A percentile compares a stretch with the other conserved stretches of the same genome.
Evolutionary conservation across 2,888 invertebrate genomes (phyloP).

Genomic region (Catocala fraxini): DNA sequence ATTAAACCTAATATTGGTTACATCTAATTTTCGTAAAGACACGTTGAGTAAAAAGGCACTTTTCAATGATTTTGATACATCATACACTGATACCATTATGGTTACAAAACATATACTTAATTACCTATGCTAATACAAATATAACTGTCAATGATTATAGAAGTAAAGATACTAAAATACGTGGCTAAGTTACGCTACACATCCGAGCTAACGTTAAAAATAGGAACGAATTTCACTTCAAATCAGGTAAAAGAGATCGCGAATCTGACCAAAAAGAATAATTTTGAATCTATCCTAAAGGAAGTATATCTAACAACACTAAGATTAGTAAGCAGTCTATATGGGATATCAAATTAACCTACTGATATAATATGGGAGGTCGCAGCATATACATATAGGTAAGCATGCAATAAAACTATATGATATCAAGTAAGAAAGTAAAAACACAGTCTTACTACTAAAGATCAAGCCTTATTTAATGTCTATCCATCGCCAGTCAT

Average conservation of each 20-base stretch:
- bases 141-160: not conserved
- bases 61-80: slow-evolving; percentile 32
- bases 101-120: slow-evolving; percentile 3
- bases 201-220: slow-evolving; percentile 13
- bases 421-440: not conserved
- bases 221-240: slow-evolving; percentile 24
- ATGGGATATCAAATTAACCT: not conserved
- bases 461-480: not conserved
- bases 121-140: not conserved
- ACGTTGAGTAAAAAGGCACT: slow-evolving; percentile 54
- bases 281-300: not conserved
- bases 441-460: slow-evolving; percentile 7
- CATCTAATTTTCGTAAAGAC: slow-evolving; percentile 44
- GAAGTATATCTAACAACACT: slow-evolving; percentile 3
- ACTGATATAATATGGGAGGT: not conserved
- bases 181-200: not conserved
- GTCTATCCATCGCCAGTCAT: too few species aligned
- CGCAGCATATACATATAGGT: not conserved
- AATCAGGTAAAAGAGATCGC: slow-evolving; percentile 10
- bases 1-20: slow-evolving; percentile 25
- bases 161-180: not conserved
- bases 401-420: slow-evolving; percentile 2
- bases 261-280: not conserved
- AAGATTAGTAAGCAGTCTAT: not conserved
- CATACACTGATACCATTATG: slow-evolving; percentile 17